Conservation (phyloP, 2,888 invertebrate genomes). For the Leptodirus hochenwartii region DNA sequence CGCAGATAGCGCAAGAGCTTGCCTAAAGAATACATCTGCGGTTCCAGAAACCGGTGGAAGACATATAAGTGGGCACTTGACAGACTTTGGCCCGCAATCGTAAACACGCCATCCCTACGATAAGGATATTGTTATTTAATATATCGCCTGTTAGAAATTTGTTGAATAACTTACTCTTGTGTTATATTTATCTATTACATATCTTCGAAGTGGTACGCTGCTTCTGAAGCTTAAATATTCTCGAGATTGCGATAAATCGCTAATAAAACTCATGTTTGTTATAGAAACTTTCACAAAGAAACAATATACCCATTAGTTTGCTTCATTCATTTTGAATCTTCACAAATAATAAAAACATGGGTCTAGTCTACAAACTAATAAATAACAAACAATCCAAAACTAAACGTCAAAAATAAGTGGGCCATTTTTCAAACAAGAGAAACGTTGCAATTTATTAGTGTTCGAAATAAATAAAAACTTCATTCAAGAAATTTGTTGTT, state of each 20-base stretch:
- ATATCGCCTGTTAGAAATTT: constrained; percentile 4
- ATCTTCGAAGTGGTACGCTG: constrained; percentile 54
- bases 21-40: constrained; percentile 73
- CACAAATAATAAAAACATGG: too few species aligned
- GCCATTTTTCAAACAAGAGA: too few species aligned
- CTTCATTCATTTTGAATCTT: too few species aligned
- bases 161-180: constrained; percentile 39
- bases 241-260: constrained; percentile 53
- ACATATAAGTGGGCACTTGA: constrained; percentile 64
- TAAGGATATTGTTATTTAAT: constrained; percentile 5
- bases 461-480: too few species aligned
- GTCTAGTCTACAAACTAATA: too few species aligned
- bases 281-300: too few species aligned
- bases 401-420: too few species aligned
- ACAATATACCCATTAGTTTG: too few species aligned
- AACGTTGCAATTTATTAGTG: too few species aligned
- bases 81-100: constrained; percentile 68
- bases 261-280: constrained; percentile 49
- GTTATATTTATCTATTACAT: constrained; percentile 61
- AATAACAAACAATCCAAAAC: too few species aligned
- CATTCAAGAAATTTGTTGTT: too few species aligned
- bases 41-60: constrained; percentile 79
- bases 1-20: constrained; percentile 59
- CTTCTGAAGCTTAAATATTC: constrained; percentile 68
- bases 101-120: constrained; percentile 68